Evolutionary conservation across 2,113 vertebrate genomes (phyloP).

Genomic region (Lynx canadensis): DNA sequence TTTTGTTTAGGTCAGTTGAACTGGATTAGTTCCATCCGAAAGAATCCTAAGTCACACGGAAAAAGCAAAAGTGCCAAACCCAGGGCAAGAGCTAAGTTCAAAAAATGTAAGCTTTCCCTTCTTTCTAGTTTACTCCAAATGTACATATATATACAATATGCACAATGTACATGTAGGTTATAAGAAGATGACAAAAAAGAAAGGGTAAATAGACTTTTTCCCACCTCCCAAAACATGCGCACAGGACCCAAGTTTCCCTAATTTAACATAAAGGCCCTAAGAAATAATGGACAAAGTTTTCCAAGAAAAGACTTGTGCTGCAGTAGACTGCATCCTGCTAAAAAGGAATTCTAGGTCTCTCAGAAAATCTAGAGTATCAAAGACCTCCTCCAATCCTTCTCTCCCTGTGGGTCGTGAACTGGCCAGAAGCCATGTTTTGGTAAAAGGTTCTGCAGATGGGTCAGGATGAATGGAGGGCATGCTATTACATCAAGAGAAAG

Average conservation of each 20-base stretch:
- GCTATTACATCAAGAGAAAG: constrained; percentile 40
- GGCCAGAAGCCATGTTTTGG: constrained; percentile 26
- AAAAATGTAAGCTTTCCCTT: neutral
- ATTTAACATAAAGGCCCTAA: neutral
- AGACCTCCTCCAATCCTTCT: neutral
- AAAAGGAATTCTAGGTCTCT: constrained; percentile 17
- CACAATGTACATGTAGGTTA: neutral
- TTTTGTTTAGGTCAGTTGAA: neutral
- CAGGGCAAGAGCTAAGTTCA: neutral
- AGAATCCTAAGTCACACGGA: neutral
- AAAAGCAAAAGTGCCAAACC: neutral
- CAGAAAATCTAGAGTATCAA: constrained; percentile 28
- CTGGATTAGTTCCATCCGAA: neutral
- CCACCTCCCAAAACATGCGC: neutral
- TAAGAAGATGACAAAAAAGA: neutral
- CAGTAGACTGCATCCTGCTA: neutral
- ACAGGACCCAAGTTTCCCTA: neutral
- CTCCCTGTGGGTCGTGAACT: neutral
- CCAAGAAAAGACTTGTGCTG: neutral
- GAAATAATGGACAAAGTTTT: neutral
- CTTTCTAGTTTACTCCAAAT: neutral
- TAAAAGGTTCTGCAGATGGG: neutral
- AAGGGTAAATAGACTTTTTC: neutral
- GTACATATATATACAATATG: neutral
- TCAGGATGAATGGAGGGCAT: neutral